Base-by-base conservation (phyloP, 2,113 vertebrate genomes). In the Dendrocopos noguchii region DNA sequence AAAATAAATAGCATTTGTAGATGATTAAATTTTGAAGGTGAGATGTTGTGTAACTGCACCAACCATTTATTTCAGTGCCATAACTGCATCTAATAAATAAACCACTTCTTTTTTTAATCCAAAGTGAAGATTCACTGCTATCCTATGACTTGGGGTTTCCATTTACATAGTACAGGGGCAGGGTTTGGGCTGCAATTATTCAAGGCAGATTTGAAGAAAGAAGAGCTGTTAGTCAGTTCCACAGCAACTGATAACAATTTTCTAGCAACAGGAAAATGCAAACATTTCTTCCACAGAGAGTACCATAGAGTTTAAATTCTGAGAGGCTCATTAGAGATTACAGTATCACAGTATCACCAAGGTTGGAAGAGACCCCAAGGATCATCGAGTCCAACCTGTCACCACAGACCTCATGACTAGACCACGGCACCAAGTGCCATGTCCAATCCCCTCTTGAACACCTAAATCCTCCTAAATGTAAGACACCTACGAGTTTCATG, bases 11-110 rank as follows among this genome's bases (percentile, higher is more conserved):
- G 52, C 78, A 91, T 79, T 92, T 92, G 78, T 33, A 93, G 91
- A 53, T 84, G 67, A 95, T 92, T 92, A 96, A 71, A 96, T 93
- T 93, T 84, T 94, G 84, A 96, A 94, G 91, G 74, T 59, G n/a
- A 96, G 89, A 52, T 39, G 75, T 64, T 92, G 75, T 42, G 9
- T 82, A 92, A 93, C 80, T 73, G 64, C 71, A 94, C 24, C 73
- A 70, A 84, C 77, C 78, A 93, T 93, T 96, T 92, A 94, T 92
- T 93, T 91, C 33, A 56, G 60, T 36, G 72, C n/a, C 28, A 6
- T 66, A 94, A 90, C 46, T 71, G 60, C 85, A 83, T 66, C 64
- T 90, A 94, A 94, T 82, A 91, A 91, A 92, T 81, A 89, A 87
- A 92, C 61, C 11, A 57, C 6, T 71, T 88, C 16, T 79, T 88